These are phyloP conservation scores for Drosophila atripex DNA, from an alignment of 2,888 invertebrate species.

Conservation along the genomic window DNA sequence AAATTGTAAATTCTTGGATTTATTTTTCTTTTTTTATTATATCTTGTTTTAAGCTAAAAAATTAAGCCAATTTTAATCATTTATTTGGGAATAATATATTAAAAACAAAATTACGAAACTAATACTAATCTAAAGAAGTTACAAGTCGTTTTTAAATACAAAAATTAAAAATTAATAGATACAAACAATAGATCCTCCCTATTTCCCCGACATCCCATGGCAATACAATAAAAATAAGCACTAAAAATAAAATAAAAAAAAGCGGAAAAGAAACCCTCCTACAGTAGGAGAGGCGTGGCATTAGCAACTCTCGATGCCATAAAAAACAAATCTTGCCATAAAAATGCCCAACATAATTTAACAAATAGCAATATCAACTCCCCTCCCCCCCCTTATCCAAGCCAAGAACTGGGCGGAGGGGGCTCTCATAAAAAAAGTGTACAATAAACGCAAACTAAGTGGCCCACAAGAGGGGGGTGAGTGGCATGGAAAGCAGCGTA, in stretches of 20 bases:
- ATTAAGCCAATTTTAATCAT: too few species aligned
- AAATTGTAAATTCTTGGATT: too few species aligned
- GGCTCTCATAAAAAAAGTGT: constrained; percentile 42
- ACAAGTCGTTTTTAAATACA: too few species aligned
- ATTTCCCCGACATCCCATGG: neutral
- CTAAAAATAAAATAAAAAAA: constrained; percentile 24
- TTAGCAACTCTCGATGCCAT: constrained; percentile 56
- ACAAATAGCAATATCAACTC: constrained; percentile 71
- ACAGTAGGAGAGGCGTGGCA: constrained; percentile 6
- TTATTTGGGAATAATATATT: too few species aligned
- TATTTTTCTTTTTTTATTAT: too few species aligned
- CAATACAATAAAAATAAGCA: constrained; percentile 46
- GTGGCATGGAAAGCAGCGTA: neutral
- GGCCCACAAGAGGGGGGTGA: constrained; percentile 24
- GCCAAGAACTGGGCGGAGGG: constrained; percentile 33
- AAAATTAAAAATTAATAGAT: neutral
- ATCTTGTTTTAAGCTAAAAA: too few species aligned
- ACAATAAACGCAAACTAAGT: constrained; percentile 75
- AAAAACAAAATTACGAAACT: too few species aligned
- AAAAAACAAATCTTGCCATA: constrained; percentile 74
- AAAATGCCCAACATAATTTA: constrained; percentile 75
- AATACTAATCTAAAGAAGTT: too few species aligned
- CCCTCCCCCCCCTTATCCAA: neutral
- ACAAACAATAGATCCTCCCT: constrained; percentile 5
- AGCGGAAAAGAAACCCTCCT: neutral